Percentiles rank a stretch among this genome's conserved stretches.
Conservation (phyloP, 2,888 invertebrate genomes). For the Drosophila anomalata region DNA sequence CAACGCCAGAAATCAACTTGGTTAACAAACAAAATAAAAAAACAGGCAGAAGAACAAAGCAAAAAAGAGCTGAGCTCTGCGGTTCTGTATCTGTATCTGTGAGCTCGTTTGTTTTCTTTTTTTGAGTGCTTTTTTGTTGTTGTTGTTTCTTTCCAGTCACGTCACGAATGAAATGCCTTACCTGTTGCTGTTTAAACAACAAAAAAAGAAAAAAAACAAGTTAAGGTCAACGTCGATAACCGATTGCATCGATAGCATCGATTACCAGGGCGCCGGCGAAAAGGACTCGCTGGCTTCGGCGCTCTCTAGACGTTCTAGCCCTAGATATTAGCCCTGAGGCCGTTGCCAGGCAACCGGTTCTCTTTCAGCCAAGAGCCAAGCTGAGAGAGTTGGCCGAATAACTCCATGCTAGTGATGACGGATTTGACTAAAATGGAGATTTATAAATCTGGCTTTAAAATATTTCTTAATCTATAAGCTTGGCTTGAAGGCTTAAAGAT, state of each 20-base stretch:
- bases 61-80: conserved; percentile 29
- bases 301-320: conserved; percentile 40
- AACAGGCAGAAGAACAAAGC: conserved; percentile 21
- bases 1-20: conserved; percentile 30
- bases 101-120: conserved; percentile 29
- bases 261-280: conserved; percentile 32
- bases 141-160: conserved; percentile 13
- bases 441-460: not conserved
- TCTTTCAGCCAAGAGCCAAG: not conserved
- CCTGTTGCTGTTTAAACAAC: conserved; percentile 56
- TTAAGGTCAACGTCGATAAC: conserved; percentile 19
- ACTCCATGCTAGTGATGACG: not conserved
- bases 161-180: conserved; percentile 32
- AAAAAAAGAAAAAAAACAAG: conserved; percentile 3
- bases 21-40: conserved; percentile 23
- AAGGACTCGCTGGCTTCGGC: conserved; percentile 39
- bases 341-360: conserved; percentile 36
- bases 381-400: not conserved
- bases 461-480: too few species aligned
- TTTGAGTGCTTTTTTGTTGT: conserved; percentile 3
- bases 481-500: too few species aligned
- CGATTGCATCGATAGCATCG: conserved; percentile 43
- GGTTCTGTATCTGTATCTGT: conserved; percentile 17
- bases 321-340: conserved; percentile 23
- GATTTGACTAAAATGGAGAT: not conserved